phyloP scores from a whole-genome alignment of 2,888 invertebrate species.

The Anagyrus pseudococci region DNA sequence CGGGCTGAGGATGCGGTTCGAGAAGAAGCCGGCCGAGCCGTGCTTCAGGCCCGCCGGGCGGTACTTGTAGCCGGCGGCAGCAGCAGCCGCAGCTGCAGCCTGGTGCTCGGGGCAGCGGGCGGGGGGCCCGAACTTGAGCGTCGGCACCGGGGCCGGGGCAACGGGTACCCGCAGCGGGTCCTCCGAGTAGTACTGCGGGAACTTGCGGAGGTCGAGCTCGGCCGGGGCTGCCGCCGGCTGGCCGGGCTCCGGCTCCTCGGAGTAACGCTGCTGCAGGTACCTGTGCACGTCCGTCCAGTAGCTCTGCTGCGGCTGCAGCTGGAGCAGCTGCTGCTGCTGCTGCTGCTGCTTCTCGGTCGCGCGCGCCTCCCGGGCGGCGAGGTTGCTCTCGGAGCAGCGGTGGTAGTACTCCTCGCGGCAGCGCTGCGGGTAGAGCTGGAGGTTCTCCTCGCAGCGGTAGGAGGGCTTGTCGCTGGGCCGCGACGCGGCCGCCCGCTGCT shows the following conservation, averaged over 20 bases:
- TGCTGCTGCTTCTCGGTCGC: conserved; percentile 44
- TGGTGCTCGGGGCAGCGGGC: conserved; percentile 23
- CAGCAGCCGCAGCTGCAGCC: conserved; percentile 2
- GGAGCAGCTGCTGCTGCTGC: conserved; percentile 42
- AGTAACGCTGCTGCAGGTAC: conserved; percentile 52
- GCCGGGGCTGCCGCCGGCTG: conserved; percentile 6
- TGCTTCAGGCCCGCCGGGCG: conserved; percentile 13
- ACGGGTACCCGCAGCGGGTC: conserved; percentile 46
- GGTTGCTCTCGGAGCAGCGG: conserved; percentile 56
- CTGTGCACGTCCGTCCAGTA: conserved; percentile 51
- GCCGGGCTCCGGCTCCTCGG: conserved; percentile 46
- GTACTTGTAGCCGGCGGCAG: conserved; percentile 4
- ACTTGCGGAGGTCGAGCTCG: conserved; percentile 52
- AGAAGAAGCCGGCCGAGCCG: conserved; percentile 41
- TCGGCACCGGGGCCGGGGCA: too few relatives aligned
- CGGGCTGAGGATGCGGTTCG: conserved; percentile 51
- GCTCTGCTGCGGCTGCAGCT: conserved; percentile 43
- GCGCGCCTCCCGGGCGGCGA: conserved; percentile 52
- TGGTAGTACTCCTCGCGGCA: conserved; percentile 58
- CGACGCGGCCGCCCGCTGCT: conserved; percentile 12
- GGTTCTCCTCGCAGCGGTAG: conserved; percentile 55
- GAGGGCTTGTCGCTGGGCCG: conserved; percentile 38
- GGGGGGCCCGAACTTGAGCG: conserved; percentile 39
- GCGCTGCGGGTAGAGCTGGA: conserved; percentile 57
- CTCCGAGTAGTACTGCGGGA: conserved; percentile 55